Base-by-base conservation (phyloP, 2,888 invertebrate genomes). In the Mesorhabditis spiculigera region DNA sequence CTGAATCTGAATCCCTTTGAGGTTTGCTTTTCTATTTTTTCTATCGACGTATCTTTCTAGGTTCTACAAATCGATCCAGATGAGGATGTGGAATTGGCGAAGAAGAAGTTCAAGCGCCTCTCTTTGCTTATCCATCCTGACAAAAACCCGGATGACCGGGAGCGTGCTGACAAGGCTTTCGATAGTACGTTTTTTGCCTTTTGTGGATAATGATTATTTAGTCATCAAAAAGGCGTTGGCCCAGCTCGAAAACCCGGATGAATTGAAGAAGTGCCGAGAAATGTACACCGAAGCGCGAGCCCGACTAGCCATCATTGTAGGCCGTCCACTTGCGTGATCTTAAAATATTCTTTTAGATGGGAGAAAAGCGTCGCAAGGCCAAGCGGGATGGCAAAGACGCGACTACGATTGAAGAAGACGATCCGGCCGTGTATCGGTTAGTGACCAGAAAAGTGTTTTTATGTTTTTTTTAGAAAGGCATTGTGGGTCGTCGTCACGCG, bases 401-500 rank as follows among this genome's bases (percentile, higher is more conserved):
- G 28, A 28, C 28, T 28, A 73, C 66, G 4, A 82, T 85, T 62
- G 82, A 81, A 3, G 86, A 86, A 69, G 85, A 86, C 70, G 76
- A 80, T 45, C 79, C 82, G 43, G 81, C 77, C 43, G 82, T 80
- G 5, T 83, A 83, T 70, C 77, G 78, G 58, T 81, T n/a, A 66
- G 5, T 66, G 83, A 88, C 86, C 88, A 87, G 86, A 93, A 92
- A 28, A 28, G 1, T 1, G 3, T 28, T 28, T 28, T 28, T 28
- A 28, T 28, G 28, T 28, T 65, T 50, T 50, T 50, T 50, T 50
- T n/a, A 50, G 58, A 50, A 95, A 95, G 88, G 92, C 96, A 4
- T 90, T 96, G 67, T 95, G 95, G 89, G 95, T 96, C n/a, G 92
- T 96, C 91, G 96, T 95, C 10, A 96, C 95, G 93, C 96, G 98